Base-by-base conservation (phyloP, 2,797 vertebrate genomes). In the Rhinatrema bivittatum region DNA sequence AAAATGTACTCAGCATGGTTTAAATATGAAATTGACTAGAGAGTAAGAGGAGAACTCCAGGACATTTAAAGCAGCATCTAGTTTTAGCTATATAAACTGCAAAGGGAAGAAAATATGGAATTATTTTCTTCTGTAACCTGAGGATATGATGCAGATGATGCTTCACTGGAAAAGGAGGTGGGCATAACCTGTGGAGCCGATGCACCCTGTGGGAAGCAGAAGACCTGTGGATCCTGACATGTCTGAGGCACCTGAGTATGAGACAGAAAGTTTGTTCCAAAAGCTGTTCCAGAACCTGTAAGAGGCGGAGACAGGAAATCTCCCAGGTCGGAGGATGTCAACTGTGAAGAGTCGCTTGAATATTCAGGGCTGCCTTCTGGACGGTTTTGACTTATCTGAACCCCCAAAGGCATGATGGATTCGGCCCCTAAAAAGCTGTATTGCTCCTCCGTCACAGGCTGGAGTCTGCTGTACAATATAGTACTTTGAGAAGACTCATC, bases 381-480 rank as follows among this genome's bases (percentile, higher is more conserved):
- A 33, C 65, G 59, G 43, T 71, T 72, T 55, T 88, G 80, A 51
- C 90, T 79, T 23, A 90, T 63, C 56, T 90, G 78, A 62, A 79
- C 93, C 53, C 79, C 81, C 17, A 84, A 76, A 21, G 93, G 87
- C 44, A 87, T 56, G 2, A 81, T 84, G 22, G 86, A 54, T 67
- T 94, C 93, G 1, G 91, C 85, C 48, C 81, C 85, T 19, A 73
- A 16, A 34, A 81, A 91, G 30, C 76, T 52, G 50, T 69, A 87
- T 30, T 90, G 84, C 53, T 97, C 96, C 70, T 99, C 96, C 3
- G 91, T 92, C 30, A 98, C 94, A 2, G 94, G 93, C 75, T 98
- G 94, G 25, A 98, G 87, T 11, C 91, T 89, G 39, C 74, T 72
- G 20, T 87, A 89, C 1, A 75, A 72, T 37, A 83, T 88, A 5